phyloP scores from a whole-genome alignment of 1,140 invertebrate genomes.

The Atta cephalotes region DNA sequence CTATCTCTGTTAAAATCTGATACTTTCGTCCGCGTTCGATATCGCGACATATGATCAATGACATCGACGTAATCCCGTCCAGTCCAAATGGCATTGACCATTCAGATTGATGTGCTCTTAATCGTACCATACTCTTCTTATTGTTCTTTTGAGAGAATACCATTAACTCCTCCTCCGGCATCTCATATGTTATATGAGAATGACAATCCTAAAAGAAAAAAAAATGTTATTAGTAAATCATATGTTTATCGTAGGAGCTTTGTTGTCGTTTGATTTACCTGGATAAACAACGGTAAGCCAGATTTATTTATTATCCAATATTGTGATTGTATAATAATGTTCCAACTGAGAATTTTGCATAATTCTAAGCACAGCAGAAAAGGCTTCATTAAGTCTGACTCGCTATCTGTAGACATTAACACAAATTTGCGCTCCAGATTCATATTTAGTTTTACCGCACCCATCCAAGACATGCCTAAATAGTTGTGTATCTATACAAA shows the following conservation, averaged over 20 bases:
- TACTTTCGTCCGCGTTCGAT: slow-evolving; percentile 89
- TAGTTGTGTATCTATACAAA: slow-evolving; percentile 88
- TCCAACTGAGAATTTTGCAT: slow-evolving; percentile 87
- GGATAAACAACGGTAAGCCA: slow-evolving; percentile 91
- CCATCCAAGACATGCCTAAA: slow-evolving; percentile 90
- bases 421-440: slow-evolving; percentile 90
- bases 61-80: slow-evolving; percentile 91
- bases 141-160: slow-evolving; percentile 91
- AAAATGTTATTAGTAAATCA: neutral
- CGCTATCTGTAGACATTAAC: slow-evolving; percentile 89
- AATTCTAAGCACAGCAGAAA: slow-evolving; percentile 90
- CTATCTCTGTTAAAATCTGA: slow-evolving; percentile 87
- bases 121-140: slow-evolving; percentile 88
- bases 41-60: slow-evolving; percentile 91
- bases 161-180: slow-evolving; percentile 89
- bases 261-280: slow-evolving; percentile 86
- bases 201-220: slow-evolving; percentile 86
- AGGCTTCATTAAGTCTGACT: slow-evolving; percentile 89
- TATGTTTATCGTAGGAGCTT: slow-evolving; percentile 23
- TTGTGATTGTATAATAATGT: slow-evolving; percentile 92
- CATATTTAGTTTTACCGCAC: slow-evolving; percentile 89
- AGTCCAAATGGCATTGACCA: slow-evolving; percentile 91
- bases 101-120: slow-evolving; percentile 90
- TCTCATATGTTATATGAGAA: slow-evolving; percentile 90
- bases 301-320: slow-evolving; percentile 98